Evolutionary conservation across 2,888 invertebrate genomes (phyloP).

Genomic region (Philonicus albiceps): DNA sequence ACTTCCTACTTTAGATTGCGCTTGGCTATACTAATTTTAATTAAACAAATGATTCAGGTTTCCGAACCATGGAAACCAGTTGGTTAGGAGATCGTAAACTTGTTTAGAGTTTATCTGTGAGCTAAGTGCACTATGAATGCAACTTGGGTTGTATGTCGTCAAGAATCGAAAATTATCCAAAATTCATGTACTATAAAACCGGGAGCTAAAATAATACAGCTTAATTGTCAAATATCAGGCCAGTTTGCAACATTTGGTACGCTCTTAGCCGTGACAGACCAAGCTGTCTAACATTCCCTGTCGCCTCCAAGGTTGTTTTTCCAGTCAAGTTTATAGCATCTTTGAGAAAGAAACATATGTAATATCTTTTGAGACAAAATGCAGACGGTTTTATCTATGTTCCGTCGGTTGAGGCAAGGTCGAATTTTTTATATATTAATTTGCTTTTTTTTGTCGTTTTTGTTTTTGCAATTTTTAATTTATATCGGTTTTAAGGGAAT

Average conservation of each 20-base stretch:
- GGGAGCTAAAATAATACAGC: not conserved
- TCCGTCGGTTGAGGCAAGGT: not conserved
- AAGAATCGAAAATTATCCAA: not conserved
- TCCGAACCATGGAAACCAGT: not conserved
- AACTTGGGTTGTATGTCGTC: not conserved
- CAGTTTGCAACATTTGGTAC: not conserved
- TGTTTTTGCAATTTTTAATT: not conserved
- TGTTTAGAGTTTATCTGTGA: not conserved
- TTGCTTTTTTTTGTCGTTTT: not conserved
- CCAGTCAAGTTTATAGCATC: not conserved
- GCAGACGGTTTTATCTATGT: not conserved
- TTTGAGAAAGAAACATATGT: not conserved
- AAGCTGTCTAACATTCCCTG: not conserved
- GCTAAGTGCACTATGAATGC: constrained; percentile 7
- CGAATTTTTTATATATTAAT: not conserved
- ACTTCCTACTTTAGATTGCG: not conserved
- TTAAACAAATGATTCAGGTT: constrained; percentile 29
- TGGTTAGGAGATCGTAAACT: not conserved
- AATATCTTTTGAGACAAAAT: not conserved
- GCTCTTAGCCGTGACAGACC: not conserved
- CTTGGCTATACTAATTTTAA: not conserved
- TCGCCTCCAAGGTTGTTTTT: not conserved
- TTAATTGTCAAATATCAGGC: not conserved
- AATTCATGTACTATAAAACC: not conserved
- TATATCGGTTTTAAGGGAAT: not conserved